Percentiles rank a stretch among this genome's conserved stretches.
Evolutionary conservation across 2,797 vertebrate species (phyloP).

Genomic region (Arnoldichthys spilopterus): DNA sequence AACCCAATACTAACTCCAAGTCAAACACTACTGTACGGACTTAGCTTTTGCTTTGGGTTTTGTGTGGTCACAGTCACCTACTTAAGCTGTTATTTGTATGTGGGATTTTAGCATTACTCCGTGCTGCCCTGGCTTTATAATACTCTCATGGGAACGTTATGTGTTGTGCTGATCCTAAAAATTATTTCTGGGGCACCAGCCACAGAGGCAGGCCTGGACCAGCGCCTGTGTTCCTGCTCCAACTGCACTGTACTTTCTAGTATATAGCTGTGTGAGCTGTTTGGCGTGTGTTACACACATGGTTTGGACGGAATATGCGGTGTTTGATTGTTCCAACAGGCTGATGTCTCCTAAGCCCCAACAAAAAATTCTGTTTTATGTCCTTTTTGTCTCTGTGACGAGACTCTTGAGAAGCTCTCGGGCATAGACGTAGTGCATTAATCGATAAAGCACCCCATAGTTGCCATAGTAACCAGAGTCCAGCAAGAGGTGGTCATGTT

Average conservation of each 20-base stretch:
- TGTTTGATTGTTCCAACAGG: neutral
- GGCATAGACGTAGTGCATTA: conserved; percentile 60
- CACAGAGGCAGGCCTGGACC: conserved; percentile 1
- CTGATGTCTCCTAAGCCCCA: conserved; percentile 1
- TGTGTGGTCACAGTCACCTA: conserved; percentile 12
- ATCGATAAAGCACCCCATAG: conserved; percentile 68
- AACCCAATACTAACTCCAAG: neutral
- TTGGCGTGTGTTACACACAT: neutral
- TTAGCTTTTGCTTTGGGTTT: neutral
- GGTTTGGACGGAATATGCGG: neutral
- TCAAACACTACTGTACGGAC: neutral
- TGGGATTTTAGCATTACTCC: conserved; percentile 29
- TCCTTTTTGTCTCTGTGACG: conserved; percentile 64
- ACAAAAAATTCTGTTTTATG: neutral
- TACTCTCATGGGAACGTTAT: conserved; percentile 19
- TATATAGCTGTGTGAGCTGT: neutral
- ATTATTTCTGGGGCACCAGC: neutral
- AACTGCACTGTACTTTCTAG: neutral
- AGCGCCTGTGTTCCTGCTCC: neutral
- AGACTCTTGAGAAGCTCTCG: conserved; percentile 64
- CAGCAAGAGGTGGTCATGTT: conserved; percentile 57
- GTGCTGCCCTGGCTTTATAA: neutral
- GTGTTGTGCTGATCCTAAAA: conserved; percentile 11
- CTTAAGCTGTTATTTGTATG: conserved; percentile 19
- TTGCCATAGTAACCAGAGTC: conserved; percentile 77